Evolutionary conservation across 1,140 invertebrate species (phyloP).

Genomic region (Aporrectodea caliginosa): DNA sequence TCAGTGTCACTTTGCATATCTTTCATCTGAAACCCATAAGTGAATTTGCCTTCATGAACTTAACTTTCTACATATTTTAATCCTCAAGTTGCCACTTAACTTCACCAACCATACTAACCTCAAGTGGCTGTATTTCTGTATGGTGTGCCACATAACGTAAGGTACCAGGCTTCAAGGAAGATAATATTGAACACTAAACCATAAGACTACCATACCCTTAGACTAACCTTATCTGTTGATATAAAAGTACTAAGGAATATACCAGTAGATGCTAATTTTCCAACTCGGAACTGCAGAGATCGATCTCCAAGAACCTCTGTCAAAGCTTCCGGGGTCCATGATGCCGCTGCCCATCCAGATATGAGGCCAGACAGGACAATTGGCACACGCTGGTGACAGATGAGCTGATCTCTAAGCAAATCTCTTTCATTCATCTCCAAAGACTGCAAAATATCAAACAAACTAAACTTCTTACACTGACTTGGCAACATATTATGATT

Average conservation of each 20-base stretch:
- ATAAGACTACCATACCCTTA: neutral
- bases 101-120: too few species aligned
- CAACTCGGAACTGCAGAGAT: slow-evolving; percentile 21
- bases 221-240: neutral
- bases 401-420: neutral
- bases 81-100: too few species aligned
- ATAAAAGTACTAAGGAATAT: neutral
- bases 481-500: too few species aligned
- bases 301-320: slow-evolving; percentile 5
- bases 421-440: neutral
- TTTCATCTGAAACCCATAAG: too few species aligned
- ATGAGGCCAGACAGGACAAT: slow-evolving; percentile 22
- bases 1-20: too few species aligned
- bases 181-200: too few species aligned
- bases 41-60: too few species aligned
- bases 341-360: slow-evolving; percentile 7
- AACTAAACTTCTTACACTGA: too few species aligned
- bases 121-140: neutral
- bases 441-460: too few species aligned
- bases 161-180: too few species aligned
- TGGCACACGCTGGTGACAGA: neutral
- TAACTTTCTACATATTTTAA: too few species aligned
- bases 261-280: neutral
- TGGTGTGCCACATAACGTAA: neutral
- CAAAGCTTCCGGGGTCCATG: slow-evolving; percentile 14